Base-by-base conservation (phyloP, 2,113 vertebrate species). In the Oreotrochilus melanogaster region DNA sequence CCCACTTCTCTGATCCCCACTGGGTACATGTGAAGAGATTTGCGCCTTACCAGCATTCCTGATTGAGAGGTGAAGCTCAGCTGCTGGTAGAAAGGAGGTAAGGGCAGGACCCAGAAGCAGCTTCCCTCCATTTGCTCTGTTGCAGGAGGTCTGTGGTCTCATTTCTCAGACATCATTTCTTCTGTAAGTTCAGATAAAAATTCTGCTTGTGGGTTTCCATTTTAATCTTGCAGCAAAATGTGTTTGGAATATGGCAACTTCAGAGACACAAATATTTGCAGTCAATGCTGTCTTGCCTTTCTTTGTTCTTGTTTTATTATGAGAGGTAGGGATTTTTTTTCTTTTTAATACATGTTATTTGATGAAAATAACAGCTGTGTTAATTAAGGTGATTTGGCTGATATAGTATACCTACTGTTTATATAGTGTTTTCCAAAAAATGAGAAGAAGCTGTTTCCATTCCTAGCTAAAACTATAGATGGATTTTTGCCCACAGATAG, bases 111-210 rank as follows among this genome's bases (percentile, higher is more conserved):
- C 2, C 30, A 9, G 23, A 14, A 14, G 45, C 14, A 14, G 39
- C 18, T 67, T 39, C 14, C 7, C 5, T 51, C 9, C 3, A 2
- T 51, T 58, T 58, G 9, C 15, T n/a, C 18, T 17, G 27, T n/a
- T 56, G 31, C 4, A 11, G 4, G 6, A 9, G 13, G 22, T 5
- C 1, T 3, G 16, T 14, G 11, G 7, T 57, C 53, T 53, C 14
- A 18, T 19, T 58, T 48, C 17, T 21, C 30, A 12, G 16, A 30
- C 0, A 0, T 48, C 54, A 0, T 5, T n/a, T 37, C 12, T 42
- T 28, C 15, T 10, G 17, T 48, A 60, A 43, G 30, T 71, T 65
- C 28, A 48, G 45, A 6, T 72, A 22, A 57, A 37, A 78, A 25
- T 35, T 54, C 18, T 51, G 8, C 19, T 70, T 18, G 28, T 7